Evolutionary conservation across 2,888 invertebrate genomes (phyloP).

Genomic region (Pomacea canaliculata): DNA sequence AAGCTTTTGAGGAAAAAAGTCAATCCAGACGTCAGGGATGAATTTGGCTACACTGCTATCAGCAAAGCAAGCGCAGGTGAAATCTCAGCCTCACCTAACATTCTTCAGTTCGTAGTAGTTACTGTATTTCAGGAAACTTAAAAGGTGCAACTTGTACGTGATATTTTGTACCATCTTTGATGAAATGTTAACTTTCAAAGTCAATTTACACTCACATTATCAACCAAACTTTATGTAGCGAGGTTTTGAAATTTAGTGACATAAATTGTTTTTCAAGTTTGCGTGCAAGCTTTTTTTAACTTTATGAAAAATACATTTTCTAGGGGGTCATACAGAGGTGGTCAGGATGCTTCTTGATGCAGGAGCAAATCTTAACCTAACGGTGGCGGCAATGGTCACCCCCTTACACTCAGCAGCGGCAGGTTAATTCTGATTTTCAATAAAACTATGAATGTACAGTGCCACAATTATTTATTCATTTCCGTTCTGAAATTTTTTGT

Average conservation of each 20-base stretch:
- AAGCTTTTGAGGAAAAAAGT: slow-evolving; percentile 54
- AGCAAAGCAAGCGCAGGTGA: slow-evolving; percentile 46
- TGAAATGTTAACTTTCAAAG: too few relatives aligned
- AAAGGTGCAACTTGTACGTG: too few relatives aligned
- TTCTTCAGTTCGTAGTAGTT: too few relatives aligned
- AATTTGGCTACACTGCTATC: slow-evolving; percentile 47
- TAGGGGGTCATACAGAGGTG: slow-evolving; percentile 52
- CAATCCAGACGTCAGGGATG: slow-evolving; percentile 44
- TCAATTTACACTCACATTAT: too few relatives aligned
- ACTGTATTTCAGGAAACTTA: too few relatives aligned
- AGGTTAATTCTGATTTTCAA: slow-evolving; percentile 35
- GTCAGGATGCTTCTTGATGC: slow-evolving; percentile 48
- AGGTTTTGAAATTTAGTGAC: too few relatives aligned
- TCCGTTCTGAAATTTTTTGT: too few relatives aligned
- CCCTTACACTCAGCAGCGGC: slow-evolving; percentile 51
- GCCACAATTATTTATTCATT: background rate
- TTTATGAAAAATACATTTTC: background rate
- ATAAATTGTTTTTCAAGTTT: too few relatives aligned
- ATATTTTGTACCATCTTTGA: too few relatives aligned
- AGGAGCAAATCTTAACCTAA: slow-evolving; percentile 46
- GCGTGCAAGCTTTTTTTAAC: too few relatives aligned
- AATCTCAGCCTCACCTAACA: background rate
- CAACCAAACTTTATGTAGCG: too few relatives aligned
- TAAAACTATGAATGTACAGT: background rate
- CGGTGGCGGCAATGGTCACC: slow-evolving; percentile 40